These are phyloP conservation scores for Ibycter americanus DNA, from an alignment of 2,797 vertebrate genomes.

Conservation along the genomic window DNA sequence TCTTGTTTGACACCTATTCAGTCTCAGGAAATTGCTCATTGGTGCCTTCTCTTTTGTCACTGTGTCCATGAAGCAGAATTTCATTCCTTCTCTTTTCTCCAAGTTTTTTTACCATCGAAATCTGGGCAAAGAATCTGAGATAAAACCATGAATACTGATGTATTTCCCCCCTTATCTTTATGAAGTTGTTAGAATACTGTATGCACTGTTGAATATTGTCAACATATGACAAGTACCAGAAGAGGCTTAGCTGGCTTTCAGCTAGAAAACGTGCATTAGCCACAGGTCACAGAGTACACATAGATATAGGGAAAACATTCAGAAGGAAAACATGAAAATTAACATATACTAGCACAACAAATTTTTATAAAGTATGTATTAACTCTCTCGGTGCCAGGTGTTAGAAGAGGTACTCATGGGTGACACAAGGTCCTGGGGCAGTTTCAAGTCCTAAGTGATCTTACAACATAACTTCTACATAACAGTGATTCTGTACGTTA, in stretches of 20 bases:
- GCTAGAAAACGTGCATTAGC: conserved; percentile 46
- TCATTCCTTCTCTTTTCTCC: neutral
- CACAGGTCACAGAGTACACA: conserved; percentile 47
- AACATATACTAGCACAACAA: neutral
- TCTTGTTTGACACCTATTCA: conserved; percentile 36
- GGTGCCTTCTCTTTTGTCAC: conserved; percentile 37
- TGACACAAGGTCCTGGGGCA: neutral
- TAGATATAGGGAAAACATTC: conserved; percentile 8
- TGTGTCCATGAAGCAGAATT: neutral
- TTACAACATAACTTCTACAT: neutral
- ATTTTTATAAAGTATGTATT: neutral
- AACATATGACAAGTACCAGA: neutral
- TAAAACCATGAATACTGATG: neutral
- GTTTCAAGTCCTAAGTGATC: neutral
- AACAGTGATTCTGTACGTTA: neutral
- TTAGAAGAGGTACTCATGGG: neutral
- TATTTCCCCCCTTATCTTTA: neutral
- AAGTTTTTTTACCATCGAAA: neutral
- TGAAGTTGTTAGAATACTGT: neutral
- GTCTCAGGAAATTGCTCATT: conserved; percentile 43
- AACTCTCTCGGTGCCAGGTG: neutral
- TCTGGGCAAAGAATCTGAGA: neutral
- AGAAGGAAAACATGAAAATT: conserved; percentile 21
- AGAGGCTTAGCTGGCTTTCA: conserved; percentile 26
- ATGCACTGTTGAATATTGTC: conserved; percentile 24